Base-by-base conservation (phyloP, 2,797 vertebrate genomes). In the Tenualosa thibaudeaui region DNA sequence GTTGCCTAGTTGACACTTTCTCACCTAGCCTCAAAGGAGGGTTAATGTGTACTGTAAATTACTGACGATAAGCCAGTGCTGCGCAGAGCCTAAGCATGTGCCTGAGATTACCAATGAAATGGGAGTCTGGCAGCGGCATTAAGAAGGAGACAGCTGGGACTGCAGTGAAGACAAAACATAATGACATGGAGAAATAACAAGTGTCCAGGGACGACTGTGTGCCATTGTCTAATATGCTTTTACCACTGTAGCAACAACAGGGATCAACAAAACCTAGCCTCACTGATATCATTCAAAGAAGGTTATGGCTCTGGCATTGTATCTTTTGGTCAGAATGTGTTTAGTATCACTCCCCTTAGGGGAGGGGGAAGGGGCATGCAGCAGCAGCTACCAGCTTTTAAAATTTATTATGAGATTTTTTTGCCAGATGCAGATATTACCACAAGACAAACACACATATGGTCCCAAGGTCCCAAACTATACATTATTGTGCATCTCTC, bases 101-200 rank as follows among this genome's bases (percentile, higher is more conserved):
- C 15, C 49, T 51, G 71, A 78, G 71, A 78, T 78, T 51, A 71
- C 26, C 19, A n/a, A 51, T 81, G 31, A 56, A n/a, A 17, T n/a
- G 17, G 19, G 83, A 9, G 49, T 22, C 71, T 78, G 71, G 15
- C 71, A 78, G 40, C 40, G 8, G 71, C 71, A 43, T 78, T 7
- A 46, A 40, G 22, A 19, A 24, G 56, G 3, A 84, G 53, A 31
- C 9, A 3, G 40, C 54, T 12, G 51, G 62, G 43, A 81, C 81
- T 26, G 53, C 71, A 81, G 51, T 82, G 62, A 82, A 24, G 81
- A 49, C 78, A 65, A 46, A 60, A 12, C 78, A 22, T n/a, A 54
- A 71, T 58, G 49, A 83, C 53, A 19, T 81, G 56, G 13, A 82
- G 40, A 84, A 88, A 85, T 82, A 82, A 84, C 60, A 62, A 75